Evolutionary conservation across 2,888 invertebrate genomes (phyloP).

Genomic region (Copidosoma aretas): DNA sequence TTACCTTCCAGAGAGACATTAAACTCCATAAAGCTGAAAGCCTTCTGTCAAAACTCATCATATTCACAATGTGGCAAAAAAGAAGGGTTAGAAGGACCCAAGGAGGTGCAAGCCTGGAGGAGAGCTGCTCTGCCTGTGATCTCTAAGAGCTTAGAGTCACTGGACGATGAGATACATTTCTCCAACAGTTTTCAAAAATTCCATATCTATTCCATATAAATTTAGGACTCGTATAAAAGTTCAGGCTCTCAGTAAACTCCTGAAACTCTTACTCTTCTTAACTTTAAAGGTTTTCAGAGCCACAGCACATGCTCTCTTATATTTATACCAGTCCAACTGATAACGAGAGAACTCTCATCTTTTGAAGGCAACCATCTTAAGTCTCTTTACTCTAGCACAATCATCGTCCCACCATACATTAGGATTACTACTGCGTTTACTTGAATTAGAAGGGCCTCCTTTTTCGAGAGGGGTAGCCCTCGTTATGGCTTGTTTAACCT

Average conservation of each 20-base stretch:
- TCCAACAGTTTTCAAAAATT: not conserved
- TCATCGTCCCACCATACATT: no score
- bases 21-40: slow-evolving; percentile 2
- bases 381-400: no score
- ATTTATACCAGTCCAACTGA: no score
- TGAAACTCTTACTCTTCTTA: slow-evolving; percentile 3
- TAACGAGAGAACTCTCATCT: no score
- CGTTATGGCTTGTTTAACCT: no score
- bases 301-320: no score
- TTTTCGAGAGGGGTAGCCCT: no score
- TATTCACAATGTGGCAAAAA: not conserved
- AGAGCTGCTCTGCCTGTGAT: not conserved
- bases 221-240: no score
- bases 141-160: not conserved
- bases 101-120: not conserved
- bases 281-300: slow-evolving; percentile 6
- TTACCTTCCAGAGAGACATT: not conserved
- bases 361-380: no score
- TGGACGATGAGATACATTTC: not conserved
- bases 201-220: no score
- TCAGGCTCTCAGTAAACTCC: not conserved
- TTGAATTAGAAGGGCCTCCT: no score
- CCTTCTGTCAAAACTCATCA: not conserved
- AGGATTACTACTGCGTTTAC: no score
- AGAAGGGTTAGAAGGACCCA: not conserved